phyloP scores from a whole-genome alignment of 2,113 vertebrate genomes.

The Jacana jacana region DNA sequence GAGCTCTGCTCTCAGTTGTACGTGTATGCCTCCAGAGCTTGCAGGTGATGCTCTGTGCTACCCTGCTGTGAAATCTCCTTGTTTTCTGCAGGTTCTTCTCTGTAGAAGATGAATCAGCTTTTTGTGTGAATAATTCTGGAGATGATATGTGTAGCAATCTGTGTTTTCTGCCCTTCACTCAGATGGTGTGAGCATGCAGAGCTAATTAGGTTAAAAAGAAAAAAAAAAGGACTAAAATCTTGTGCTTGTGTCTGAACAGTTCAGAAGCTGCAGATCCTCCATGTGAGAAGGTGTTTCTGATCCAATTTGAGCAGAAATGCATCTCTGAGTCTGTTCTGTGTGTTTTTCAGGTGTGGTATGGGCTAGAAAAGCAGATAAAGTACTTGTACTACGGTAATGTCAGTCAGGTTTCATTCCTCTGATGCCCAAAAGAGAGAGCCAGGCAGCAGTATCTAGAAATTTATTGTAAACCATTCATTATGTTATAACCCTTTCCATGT shows the following conservation, averaged over 20 bases:
- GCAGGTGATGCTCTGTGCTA: neutral
- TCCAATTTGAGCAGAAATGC: neutral
- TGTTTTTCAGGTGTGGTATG: neutral
- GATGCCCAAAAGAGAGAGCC: neutral
- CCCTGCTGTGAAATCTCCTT: neutral
- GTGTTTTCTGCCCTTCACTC: neutral
- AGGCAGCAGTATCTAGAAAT: neutral
- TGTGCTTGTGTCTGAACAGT: neutral
- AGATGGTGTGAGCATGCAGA: neutral
- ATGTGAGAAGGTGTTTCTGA: neutral
- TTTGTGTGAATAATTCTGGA: neutral
- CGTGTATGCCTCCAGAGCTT: fast-evolving
- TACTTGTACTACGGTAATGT: neutral
- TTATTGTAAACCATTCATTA: neutral
- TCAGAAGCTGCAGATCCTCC: neutral
- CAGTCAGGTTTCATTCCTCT: neutral
- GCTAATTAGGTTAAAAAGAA: neutral
- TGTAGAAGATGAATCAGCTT: neutral
- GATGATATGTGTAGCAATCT: neutral
- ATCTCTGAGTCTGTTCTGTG: neutral
- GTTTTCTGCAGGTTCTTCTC: neutral
- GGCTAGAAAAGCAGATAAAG: neutral
- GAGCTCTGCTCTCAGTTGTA: neutral
- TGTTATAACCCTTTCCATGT: neutral
- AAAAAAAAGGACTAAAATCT: neutral